phyloP scores from a whole-genome alignment of 2,888 invertebrate genomes.

The Caenorhabditis auriculariae region DNA sequence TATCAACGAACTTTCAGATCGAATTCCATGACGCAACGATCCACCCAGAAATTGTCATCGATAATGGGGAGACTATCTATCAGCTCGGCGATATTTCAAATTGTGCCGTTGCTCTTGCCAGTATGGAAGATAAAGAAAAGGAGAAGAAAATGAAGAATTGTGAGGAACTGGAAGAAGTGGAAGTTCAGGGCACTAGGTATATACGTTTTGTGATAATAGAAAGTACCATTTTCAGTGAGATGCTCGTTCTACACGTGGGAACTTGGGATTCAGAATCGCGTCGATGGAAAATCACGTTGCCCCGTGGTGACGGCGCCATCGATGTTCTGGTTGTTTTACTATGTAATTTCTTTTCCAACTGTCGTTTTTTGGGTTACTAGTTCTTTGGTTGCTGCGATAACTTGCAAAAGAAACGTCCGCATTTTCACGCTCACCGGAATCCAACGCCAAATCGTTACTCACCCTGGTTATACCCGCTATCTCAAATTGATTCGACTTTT shows the following conservation, averaged over 20 bases:
- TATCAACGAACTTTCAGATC: no score
- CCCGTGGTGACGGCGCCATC: conserved; percentile 74
- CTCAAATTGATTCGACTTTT: not conserved
- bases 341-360: no score
- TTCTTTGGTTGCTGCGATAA: conserved; percentile 80
- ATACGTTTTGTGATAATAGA: not conserved
- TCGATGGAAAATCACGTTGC: conserved; percentile 44
- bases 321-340: conserved; percentile 57
- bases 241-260: conserved; percentile 36
- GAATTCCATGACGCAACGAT: conserved; percentile 89
- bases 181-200: conserved; percentile 8
- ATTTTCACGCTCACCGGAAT: conserved; percentile 83
- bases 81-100: conserved; percentile 83
- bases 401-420: conserved; percentile 76
- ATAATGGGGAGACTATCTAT: conserved; percentile 80
- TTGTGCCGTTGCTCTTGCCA: conserved; percentile 73
- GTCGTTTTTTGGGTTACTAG: conserved; percentile 66
- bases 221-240: conserved; percentile 15
- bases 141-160: conserved; percentile 14
- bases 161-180: conserved; percentile 11
- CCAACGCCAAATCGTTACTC: conserved; percentile 77
- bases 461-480: conserved; percentile 70
- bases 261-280: conserved; percentile 45
- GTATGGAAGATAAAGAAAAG: conserved; percentile 18
- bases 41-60: conserved; percentile 86